Evolutionary conservation across 2,888 invertebrate genomes (phyloP).

Genomic region (Amphipyra berbera): DNA sequence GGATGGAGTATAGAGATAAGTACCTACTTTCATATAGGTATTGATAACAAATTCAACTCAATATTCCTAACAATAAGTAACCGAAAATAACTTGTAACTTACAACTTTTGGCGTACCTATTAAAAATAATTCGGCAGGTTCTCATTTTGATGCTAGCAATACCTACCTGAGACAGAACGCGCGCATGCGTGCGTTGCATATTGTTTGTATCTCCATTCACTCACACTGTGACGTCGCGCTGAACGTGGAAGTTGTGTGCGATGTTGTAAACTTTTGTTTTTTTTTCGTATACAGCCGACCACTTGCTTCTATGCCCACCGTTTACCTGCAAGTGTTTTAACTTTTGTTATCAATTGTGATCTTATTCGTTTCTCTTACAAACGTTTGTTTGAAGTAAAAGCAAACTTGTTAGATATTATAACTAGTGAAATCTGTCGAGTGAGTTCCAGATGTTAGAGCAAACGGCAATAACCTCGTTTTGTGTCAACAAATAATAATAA

Average conservation of each 20-base stretch:
- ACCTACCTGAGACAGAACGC: constrained; percentile 57
- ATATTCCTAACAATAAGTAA: no score
- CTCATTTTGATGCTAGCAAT: constrained; percentile 61
- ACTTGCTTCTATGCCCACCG: constrained; percentile 74
- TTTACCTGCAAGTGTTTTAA: constrained; percentile 77
- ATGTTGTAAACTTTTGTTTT: constrained; percentile 77
- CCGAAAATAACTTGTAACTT: no score
- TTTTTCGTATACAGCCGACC: constrained; percentile 73
- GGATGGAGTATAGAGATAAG: no score
- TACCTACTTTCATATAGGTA: no score
- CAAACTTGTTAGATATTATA: constrained; percentile 63
- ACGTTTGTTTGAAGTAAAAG: constrained; percentile 46
- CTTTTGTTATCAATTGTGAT: constrained; percentile 61
- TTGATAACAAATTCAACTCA: no score
- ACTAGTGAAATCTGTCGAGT: constrained; percentile 80
- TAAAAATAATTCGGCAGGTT: constrained; percentile 2
- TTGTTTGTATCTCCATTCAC: constrained; percentile 76
- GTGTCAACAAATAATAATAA: constrained; percentile 87
- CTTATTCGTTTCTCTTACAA: constrained; percentile 30
- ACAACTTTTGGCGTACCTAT: no score
- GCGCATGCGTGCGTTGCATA: constrained; percentile 66
- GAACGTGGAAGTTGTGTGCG: constrained; percentile 74
- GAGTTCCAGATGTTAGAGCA: constrained; percentile 80
- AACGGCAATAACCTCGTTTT: constrained; percentile 83
- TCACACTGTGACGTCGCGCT: constrained; percentile 81